Conservation (phyloP, 53 echinoderm and acorn worm species). For the Glandiceps talaboti region DNA sequence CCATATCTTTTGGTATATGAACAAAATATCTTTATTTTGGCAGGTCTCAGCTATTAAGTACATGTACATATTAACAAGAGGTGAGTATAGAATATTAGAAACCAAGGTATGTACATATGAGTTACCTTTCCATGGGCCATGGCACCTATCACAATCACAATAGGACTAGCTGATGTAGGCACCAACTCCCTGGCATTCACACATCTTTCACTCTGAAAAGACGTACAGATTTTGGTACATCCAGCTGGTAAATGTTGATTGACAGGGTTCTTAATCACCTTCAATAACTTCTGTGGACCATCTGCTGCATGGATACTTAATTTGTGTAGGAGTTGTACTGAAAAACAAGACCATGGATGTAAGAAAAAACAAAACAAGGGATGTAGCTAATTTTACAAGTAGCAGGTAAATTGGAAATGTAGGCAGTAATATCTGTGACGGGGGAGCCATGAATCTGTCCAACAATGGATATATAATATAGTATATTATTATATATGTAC, state of each 20-base stretch:
- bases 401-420: no score
- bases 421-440: no score
- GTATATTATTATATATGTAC: no score
- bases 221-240: slow-evolving; percentile 58
- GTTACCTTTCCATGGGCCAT: slow-evolving; percentile 98
- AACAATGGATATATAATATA: no score
- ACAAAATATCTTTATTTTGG: no score
- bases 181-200: slow-evolving; percentile 71
- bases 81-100: background rate
- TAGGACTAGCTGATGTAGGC: slow-evolving; percentile 26
- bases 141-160: slow-evolving; percentile 78
- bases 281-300: slow-evolving; percentile 92
- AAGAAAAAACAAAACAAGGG: no score
- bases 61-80: background rate
- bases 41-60: background rate
- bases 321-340: slow-evolving; percentile 94
- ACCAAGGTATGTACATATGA: background rate
- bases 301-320: slow-evolving; percentile 92
- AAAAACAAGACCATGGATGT: no score
- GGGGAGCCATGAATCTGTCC: no score
- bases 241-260: slow-evolving; percentile 67
- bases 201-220: slow-evolving; percentile 61
- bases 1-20: no score
- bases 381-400: no score
- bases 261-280: slow-evolving; percentile 92